Base-by-base conservation (phyloP, 23 tunicate genomes). In the Oikopleura vanhoeffeni region DNA sequence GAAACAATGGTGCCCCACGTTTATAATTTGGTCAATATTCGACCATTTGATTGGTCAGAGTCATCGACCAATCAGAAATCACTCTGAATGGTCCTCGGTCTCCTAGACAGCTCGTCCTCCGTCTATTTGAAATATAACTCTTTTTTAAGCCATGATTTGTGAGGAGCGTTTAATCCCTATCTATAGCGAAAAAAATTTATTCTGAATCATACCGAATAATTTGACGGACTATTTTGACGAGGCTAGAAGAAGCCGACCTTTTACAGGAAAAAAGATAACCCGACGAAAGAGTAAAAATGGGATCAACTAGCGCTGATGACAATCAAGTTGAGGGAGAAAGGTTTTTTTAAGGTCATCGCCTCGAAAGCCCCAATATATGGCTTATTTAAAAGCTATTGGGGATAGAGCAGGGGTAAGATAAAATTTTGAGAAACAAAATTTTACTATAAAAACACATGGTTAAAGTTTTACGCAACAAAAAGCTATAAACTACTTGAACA, bases 91-190 rank as follows among this genome's bases (percentile, higher is more conserved):
- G n/a, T n/a, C n/a, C n/a, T n/a, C n/a, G n/a, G n/a, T n/a, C n/a
- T n/a, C n/a, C n/a, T n/a, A n/a, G n/a, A n/a, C n/a, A n/a, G n/a
- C n/a, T n/a, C n/a, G n/a, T n/a, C n/a, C n/a, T n/a, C n/a, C n/a
- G n/a, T n/a, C n/a, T n/a, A n/a, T n/a, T n/a, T n/a, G n/a, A n/a
- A n/a, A n/a, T n/a, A n/a, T n/a, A n/a, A n/a, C n/a, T n/a, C n/a
- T n/a, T n/a, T n/a, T n/a, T n/a, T n/a, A n/a, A n/a, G n/a, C n/a
- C n/a, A n/a, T n/a, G n/a, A n/a, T n/a, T n/a, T n/a, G n/a, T n/a
- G n/a, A n/a, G n/a, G n/a, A n/a, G n/a, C 64, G 64, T 49, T 49
- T 49, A 49, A 49, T 49, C 64, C 64, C 64, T 49, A 49, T 49
- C 64, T 13, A 13, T 24, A 24, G 24, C 64, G 24, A 49, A 49